Conservation (phyloP, 2,113 vertebrate species). For the Petrocephalus microphthalmus region DNA sequence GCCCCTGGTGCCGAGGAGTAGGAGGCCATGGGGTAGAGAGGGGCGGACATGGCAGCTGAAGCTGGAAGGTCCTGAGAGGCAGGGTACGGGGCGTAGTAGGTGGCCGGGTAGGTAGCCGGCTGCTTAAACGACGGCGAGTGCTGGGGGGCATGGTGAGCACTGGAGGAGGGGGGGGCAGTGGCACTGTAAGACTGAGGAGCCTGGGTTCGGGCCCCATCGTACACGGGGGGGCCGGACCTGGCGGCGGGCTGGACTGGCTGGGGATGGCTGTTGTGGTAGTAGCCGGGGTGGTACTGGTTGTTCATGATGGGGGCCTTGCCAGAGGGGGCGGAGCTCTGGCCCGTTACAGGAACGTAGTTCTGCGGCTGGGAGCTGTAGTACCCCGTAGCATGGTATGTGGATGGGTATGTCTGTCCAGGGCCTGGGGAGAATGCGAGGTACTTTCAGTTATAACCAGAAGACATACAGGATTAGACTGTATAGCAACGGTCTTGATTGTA, state of each 20-base stretch:
- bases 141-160: constrained; percentile 51
- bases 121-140: constrained; percentile 63
- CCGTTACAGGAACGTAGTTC: constrained; percentile 58
- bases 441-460: neutral
- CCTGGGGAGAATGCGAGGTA: constrained; percentile 56
- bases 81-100: constrained; percentile 69
- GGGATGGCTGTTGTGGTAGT: constrained; percentile 69
- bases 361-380: constrained; percentile 66
- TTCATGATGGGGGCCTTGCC: constrained; percentile 68
- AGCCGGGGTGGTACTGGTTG: constrained; percentile 62
- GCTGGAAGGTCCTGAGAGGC: constrained; percentile 63
- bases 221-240: constrained; percentile 44
- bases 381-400: constrained; percentile 58
- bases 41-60: constrained; percentile 50
- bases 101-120: constrained; percentile 54
- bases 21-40: constrained; percentile 64
- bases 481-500: neutral
- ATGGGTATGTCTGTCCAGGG: constrained; percentile 65
- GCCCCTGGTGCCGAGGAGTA: constrained; percentile 66
- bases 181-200: constrained; percentile 60
- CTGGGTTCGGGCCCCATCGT: constrained; percentile 49
- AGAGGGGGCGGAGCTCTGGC: constrained; percentile 63
- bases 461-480: neutral
- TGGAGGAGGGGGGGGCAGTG: constrained; percentile 40
- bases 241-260: constrained; percentile 56